Evolutionary conservation across 2,888 invertebrate species (phyloP).

Genomic region (Protula sp.): DNA sequence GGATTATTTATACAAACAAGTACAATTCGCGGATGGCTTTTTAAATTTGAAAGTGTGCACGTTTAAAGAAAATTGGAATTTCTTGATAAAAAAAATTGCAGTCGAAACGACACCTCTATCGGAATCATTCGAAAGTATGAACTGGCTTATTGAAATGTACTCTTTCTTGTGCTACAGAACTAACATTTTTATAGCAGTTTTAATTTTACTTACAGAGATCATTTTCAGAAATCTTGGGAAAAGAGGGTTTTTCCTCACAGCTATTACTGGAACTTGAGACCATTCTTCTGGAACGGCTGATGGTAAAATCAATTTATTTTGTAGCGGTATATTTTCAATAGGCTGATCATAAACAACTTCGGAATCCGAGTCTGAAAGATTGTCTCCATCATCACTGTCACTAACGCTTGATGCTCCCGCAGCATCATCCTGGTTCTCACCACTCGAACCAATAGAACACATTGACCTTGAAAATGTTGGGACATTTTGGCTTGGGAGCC

Average conservation of each 20-base stretch:
- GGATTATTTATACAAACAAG: no score
- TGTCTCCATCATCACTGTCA: slow-evolving; percentile 6
- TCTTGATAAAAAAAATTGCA: no score
- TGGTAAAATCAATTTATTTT: slow-evolving; percentile 19
- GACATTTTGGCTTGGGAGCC: no score
- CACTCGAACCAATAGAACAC: no score
- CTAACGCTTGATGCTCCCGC: not conserved
- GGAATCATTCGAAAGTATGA: no score
- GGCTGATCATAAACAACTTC: not conserved
- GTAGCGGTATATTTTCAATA: not conserved
- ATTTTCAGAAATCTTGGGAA: slow-evolving; percentile 98
- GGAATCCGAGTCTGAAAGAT: not conserved
- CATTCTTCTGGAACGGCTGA: slow-evolving; percentile 27
- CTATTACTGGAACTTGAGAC: slow-evolving; percentile 90
- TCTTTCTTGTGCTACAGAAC: no score
- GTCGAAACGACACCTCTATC: no score
- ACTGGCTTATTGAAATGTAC: not conserved
- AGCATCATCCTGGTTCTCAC: no score
- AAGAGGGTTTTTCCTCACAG: slow-evolving; percentile 88
- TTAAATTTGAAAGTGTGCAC: no score
- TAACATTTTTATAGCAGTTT: no score
- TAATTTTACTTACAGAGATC: slow-evolving; percentile 74
- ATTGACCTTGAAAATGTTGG: not conserved
- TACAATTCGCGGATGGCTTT: no score
- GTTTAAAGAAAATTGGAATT: no score